Evolutionary conservation across 92 coral and sea anemone species (phyloP), one percentile per base, ranked within the genome.

Genomic region (Zoanthus solanderi): DNA sequence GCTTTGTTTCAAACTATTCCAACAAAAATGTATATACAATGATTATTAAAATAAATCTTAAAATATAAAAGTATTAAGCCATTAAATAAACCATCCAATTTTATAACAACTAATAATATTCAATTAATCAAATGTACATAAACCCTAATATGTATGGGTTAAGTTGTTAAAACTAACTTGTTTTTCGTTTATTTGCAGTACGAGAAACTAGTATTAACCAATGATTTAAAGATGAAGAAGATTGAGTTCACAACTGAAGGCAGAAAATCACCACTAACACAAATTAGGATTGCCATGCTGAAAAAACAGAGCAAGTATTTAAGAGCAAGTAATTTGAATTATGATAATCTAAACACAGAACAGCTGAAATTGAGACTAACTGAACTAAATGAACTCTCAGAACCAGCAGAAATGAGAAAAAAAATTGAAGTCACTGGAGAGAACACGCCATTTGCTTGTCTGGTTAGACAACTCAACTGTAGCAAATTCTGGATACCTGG

Each of bases 181-280:
- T 13, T 61, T 61, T 61, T 61, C 3, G 11, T 61, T 61, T 61
- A 61, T 69, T 82, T 16, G 31, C 67, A 87, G 93, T 90, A 91
- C 88, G 91, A 91, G 56, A 91, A 91, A 71, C 89, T 91, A 46
- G 86, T 91, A 11, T 71, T 88, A 28, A 91, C 94, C 2, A 91
- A 88, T n/a, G 89, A 88, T 18, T 23, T 91, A 17, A 50, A 88
- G 73, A 46, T 91, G 30, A 84, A 88, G 45, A 84, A 88, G 71
- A 45, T 76, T 10, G 86, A 83, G 23, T 72, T 79, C 5, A 29
- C 78, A 11, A 44, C 61, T 7, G 71, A 90, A 78, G 91, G 91
- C 44, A 90, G 93, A 66, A 90, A 90, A 75, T n/a, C 66, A 3
- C 76, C 90, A 17, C 71, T 87, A 50, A 30, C 15, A 28, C 76